Evolutionary conservation across 2,797 vertebrate genomes (phyloP).

Genomic region (Orestias chungarensis): DNA sequence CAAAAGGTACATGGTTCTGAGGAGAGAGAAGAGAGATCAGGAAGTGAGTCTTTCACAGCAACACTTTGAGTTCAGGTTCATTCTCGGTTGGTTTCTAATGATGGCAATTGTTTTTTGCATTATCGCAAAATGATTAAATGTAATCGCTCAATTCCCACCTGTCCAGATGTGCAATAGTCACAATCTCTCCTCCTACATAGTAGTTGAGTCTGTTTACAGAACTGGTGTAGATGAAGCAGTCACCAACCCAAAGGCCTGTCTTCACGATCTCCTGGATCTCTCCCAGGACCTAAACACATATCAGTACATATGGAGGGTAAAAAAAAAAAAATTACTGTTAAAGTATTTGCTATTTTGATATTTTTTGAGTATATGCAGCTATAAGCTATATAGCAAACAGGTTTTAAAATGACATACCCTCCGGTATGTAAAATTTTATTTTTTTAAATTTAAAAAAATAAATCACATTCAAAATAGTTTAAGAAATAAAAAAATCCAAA

Average conservation of each 20-base stretch:
- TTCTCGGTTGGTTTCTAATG: background rate
- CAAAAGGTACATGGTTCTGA: conserved; percentile 96
- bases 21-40: background rate
- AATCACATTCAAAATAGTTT: background rate
- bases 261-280: conserved; percentile 99
- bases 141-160: conserved; percentile 76
- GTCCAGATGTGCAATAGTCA: conserved; percentile 98
- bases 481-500: background rate
- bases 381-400: background rate
- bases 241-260: conserved; percentile 97
- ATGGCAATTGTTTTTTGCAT: background rate
- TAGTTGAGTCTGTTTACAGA: conserved; percentile 99
- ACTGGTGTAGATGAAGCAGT: conserved; percentile 99
- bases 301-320: background rate
- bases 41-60: background rate
- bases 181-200: conserved; percentile 98
- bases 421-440: background rate
- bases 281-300: conserved; percentile 87
- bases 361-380: background rate
- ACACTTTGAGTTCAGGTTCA: conserved; percentile 3
- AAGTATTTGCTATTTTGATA: too few species aligned
- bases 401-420: background rate
- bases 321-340: background rate
- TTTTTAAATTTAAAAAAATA: background rate
- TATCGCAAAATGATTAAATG: background rate